These are phyloP conservation scores for Phyllopteryx taeniolatus DNA, from an alignment of 2,113 vertebrate genomes.

Conservation along the genomic window DNA sequence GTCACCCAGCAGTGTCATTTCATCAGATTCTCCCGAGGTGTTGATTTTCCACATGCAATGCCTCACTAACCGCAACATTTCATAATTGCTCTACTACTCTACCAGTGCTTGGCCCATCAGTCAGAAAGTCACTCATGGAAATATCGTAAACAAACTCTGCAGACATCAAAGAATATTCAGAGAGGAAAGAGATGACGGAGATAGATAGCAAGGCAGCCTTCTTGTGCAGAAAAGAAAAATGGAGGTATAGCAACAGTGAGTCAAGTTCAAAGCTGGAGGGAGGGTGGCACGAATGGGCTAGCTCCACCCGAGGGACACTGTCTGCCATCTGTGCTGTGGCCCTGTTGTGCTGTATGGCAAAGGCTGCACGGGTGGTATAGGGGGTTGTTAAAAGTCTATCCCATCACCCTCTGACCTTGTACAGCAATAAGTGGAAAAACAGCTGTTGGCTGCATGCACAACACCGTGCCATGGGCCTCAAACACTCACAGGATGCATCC, in stretches of 20 bases:
- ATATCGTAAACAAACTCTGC: constrained; percentile 48
- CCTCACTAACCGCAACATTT: constrained; percentile 40
- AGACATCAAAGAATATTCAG: constrained; percentile 45
- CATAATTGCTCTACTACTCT: constrained; percentile 41
- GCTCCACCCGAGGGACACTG: constrained; percentile 10
- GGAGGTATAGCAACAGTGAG: constrained; percentile 23
- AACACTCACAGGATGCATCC: constrained; percentile 21
- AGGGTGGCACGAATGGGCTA: constrained; percentile 10
- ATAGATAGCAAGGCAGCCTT: constrained; percentile 13
- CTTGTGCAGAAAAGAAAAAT: constrained; percentile 18
- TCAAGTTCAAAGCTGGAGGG: constrained; percentile 43
- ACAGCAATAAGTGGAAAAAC: constrained; percentile 58
- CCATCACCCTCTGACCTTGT: constrained; percentile 51
- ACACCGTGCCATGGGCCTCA: constrained; percentile 30
- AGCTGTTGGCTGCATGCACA: constrained; percentile 52
- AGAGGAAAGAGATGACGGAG: constrained; percentile 23
- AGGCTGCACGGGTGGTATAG: constrained; percentile 17
- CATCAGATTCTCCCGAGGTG: constrained; percentile 38
- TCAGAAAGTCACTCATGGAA: constrained; percentile 44
- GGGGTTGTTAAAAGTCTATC: constrained; percentile 58
- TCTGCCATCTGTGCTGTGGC: constrained; percentile 12
- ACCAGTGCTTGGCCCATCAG: constrained; percentile 35
- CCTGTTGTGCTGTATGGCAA: constrained; percentile 8
- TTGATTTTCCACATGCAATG: constrained; percentile 37
- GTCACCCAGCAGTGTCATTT: constrained; percentile 30